A percentile compares a stretch with the other conserved stretches of the same genome.
These are phyloP conservation scores for Acrocera orbiculus DNA, from an alignment of 2,888 invertebrate genomes.

Conservation along the genomic window DNA sequence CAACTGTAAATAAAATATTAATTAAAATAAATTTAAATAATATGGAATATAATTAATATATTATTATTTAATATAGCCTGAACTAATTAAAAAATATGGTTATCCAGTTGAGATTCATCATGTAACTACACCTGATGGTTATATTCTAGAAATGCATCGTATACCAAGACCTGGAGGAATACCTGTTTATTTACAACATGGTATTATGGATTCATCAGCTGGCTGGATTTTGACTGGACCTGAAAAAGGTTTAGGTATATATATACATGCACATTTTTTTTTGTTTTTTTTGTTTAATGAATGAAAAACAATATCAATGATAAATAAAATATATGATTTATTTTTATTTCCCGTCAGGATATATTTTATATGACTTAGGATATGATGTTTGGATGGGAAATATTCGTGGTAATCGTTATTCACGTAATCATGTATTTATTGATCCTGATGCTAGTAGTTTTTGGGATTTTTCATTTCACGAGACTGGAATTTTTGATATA, in stretches of 20 bases:
- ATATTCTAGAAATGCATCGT: conserved; percentile 50
- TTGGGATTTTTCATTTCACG: conserved; percentile 28
- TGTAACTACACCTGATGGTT: conserved; percentile 50
- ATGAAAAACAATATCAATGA: not conserved
- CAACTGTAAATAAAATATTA: too few species aligned
- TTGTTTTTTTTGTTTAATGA: not conserved
- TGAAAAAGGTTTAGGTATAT: conserved; percentile 32
- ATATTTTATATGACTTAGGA: conserved; percentile 12
- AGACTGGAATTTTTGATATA: conserved; percentile 37
- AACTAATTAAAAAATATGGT: conserved; percentile 37
- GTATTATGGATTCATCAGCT: conserved; percentile 47
- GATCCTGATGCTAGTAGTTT: conserved; percentile 6
- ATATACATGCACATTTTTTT: too few species aligned
- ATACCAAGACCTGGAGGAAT: conserved; percentile 30
- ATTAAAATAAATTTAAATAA: too few species aligned
- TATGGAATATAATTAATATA: not conserved
- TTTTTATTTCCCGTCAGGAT: conserved; percentile 11
- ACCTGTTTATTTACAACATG: conserved; percentile 36
- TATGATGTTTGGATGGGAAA: conserved; percentile 17
- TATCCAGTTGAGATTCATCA: conserved; percentile 41
- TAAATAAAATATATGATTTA: not conserved
- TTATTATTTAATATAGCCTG: conserved; percentile 21
- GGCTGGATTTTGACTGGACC: conserved; percentile 51
- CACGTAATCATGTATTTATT: conserved; percentile 10
- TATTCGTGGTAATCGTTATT: conserved; percentile 14